phyloP scores from a whole-genome alignment of 53 echinoderm and acorn worm species.

The Glandiceps talaboti region DNA sequence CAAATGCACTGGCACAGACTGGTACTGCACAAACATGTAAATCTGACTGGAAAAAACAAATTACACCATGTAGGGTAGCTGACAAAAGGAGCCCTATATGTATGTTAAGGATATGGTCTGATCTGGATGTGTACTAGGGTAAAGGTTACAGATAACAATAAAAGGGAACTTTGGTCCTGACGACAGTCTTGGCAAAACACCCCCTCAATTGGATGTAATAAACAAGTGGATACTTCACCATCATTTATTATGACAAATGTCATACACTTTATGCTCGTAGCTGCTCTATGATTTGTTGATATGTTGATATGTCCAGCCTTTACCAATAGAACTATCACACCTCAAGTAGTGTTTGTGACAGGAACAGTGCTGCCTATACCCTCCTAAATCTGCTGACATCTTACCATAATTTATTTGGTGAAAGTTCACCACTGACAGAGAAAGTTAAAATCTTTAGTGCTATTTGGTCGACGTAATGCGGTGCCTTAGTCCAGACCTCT shows the following conservation, averaged over 20 bases:
- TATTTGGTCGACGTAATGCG: not conserved
- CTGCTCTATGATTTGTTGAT: not conserved
- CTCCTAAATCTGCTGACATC: not conserved
- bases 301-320: not conserved
- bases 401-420: not conserved
- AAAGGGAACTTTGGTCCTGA: not conserved
- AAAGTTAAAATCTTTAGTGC: not conserved
- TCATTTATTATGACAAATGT: not conserved
- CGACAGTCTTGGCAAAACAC: not conserved
- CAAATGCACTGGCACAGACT: not conserved
- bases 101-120: too few relatives aligned
- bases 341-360: not conserved
- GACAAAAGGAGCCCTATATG: too few relatives aligned
- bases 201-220: too few relatives aligned
- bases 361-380: not conserved
- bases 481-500: too few relatives aligned
- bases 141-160: not conserved
- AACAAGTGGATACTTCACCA: too few relatives aligned
- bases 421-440: not conserved
- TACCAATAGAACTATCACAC: not conserved
- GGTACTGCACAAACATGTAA: not conserved
- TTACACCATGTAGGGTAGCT: too few relatives aligned
- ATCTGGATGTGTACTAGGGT: too few relatives aligned
- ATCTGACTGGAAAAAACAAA: not conserved
- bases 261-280: not conserved